Evolutionary conservation across 2,888 invertebrate genomes (phyloP), one percentile per base, ranked within the genome.

Genomic region (Drosophila anceps): DNA sequence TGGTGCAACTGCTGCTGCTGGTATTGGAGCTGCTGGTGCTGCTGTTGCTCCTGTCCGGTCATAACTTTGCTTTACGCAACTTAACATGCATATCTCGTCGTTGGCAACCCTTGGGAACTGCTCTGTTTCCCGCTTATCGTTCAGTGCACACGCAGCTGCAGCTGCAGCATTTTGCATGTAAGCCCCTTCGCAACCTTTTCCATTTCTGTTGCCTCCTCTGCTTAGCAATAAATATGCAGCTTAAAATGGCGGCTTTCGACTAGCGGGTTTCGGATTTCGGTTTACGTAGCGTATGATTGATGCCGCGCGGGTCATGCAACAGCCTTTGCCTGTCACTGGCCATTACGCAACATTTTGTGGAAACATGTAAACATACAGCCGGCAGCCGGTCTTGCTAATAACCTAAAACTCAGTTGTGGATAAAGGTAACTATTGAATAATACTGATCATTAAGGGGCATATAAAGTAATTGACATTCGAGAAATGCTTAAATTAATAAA

Each of bases 61-160:
- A 88, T 89, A 84, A 89, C 90, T 84, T 88, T 90, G 81, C 84
- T 77, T 77, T 77, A 74, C 87, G 70, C 82, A 88, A 90, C 90
- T 90, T 90, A 89, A 89, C 84, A 84, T 90, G 88, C 85, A 90
- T 88, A 90, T 88, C 90, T 88, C 90, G 89, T 84, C 55, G 75
- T 51, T 53, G 66, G 77, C 86, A 71, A 71, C 80, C 82, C 72
- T 65, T 67, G 80, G 76, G 82, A 83, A 46, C 64, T 73, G 78
- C 66, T 48, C 79, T 41, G 74, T 41, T 61, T 66, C 37, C 65
- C 76, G 84, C 90, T 86, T 86, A 86, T 86, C 86, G 87, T 70
- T 73, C 62, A 72, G 68, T 65, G 81, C 88, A 81, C 88, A 83
- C 76, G 88, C 90, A 24, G 24, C 24, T 24, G 88, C 90, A 81